phyloP scores from a whole-genome alignment of 1,140 invertebrate species.

The Hycleus phaleratus region DNA sequence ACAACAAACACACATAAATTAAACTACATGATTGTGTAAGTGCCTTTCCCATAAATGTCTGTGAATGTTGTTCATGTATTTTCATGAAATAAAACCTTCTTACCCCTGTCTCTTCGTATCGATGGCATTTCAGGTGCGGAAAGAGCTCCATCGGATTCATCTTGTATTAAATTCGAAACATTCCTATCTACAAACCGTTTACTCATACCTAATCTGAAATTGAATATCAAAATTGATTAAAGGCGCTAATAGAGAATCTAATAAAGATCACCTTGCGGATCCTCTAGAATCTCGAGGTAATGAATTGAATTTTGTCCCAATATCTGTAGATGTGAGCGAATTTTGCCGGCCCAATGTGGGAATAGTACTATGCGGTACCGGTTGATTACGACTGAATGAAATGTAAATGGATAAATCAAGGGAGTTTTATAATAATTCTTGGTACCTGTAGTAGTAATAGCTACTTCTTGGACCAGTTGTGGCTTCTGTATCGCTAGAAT shows the following conservation, averaged over 20 bases:
- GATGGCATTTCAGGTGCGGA: conserved; percentile 74
- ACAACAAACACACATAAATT: not conserved
- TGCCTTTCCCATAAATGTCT: too few species aligned
- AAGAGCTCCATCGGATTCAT: conserved; percentile 73
- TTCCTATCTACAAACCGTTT: conserved; percentile 45
- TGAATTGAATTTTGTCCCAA: conserved; percentile 61
- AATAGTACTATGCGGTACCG: conserved; percentile 37
- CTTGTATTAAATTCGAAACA: conserved; percentile 50
- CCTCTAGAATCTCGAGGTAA: conserved; percentile 65
- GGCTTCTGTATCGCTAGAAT: conserved; percentile 91
- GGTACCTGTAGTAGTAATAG: conserved; percentile 66
- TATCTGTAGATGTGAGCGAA: conserved; percentile 46
- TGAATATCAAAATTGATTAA: not conserved
- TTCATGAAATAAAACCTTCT: not conserved
- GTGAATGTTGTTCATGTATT: too few species aligned
- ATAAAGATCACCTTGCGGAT: conserved; percentile 39
- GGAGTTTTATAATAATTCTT: too few species aligned
- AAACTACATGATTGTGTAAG: not conserved
- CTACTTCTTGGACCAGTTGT: conserved; percentile 67
- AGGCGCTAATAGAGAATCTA: too few species aligned
- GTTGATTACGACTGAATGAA: conserved; percentile 4
- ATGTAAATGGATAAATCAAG: too few species aligned
- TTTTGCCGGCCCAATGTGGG: conserved; percentile 44
- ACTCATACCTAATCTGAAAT: conserved; percentile 41
- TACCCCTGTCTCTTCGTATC: conserved; percentile 51